These are phyloP conservation scores for Lasioglossum morio DNA, from an alignment of 2,888 invertebrate species.

Conservation along the genomic window DNA sequence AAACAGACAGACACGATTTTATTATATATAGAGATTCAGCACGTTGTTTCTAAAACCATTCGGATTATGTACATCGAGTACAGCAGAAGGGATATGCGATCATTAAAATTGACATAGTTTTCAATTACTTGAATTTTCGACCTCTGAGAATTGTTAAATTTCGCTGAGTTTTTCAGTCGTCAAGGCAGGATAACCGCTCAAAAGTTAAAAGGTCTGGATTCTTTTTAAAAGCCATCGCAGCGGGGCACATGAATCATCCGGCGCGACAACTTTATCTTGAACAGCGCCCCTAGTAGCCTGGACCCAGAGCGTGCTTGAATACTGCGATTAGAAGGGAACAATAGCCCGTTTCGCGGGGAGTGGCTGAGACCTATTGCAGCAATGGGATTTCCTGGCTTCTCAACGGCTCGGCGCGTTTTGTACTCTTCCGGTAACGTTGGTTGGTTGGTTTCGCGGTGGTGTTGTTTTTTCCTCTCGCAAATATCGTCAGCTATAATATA, in stretches of 20 bases:
- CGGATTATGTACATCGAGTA: too few species aligned
- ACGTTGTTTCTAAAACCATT: too few species aligned
- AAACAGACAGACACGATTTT: too few species aligned
- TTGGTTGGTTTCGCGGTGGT: constrained; percentile 28
- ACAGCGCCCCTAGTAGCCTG: constrained; percentile 18
- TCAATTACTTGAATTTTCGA: background rate
- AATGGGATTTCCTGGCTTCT: constrained; percentile 53
- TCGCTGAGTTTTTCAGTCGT: background rate
- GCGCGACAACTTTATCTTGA: constrained; percentile 18
- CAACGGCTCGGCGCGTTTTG: constrained; percentile 18
- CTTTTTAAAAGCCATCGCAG: background rate
- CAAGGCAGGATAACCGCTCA: background rate
- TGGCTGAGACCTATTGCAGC: constrained; percentile 46
- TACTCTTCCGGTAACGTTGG: constrained; percentile 31
- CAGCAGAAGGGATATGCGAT: too few species aligned
- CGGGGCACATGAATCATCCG: constrained; percentile 20
- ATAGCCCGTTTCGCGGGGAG: constrained; percentile 64
- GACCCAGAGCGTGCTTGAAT: constrained; percentile 66
- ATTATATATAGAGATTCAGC: too few species aligned
- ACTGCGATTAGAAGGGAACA: constrained; percentile 78
- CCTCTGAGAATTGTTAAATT: background rate
- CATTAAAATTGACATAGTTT: too few species aligned
- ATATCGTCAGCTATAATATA: constrained; percentile 40
- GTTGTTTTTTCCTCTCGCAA: background rate
- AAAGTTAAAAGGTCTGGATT: background rate